Evolutionary conservation across 2,113 vertebrate genomes (phyloP), one percentile per base, ranked within the genome.

Genomic region (Martes martes): DNA sequence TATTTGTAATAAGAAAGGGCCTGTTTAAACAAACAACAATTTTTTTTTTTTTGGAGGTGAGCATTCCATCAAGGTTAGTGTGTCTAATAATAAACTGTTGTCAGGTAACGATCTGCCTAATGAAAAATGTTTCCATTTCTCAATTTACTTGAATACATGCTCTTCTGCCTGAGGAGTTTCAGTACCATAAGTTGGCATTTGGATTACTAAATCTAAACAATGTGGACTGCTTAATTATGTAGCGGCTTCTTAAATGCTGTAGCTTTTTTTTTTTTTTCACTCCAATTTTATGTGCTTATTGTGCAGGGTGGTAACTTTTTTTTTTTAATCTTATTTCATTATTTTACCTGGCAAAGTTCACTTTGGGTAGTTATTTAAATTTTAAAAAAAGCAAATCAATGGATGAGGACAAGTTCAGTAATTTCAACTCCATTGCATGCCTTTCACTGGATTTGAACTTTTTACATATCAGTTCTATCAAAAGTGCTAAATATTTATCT

Each of bases 81-180:
- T 79, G 24, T 79, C 81, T 61, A 86, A 89, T 74, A 97, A 94
- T 84, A 95, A 96, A 79, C 94, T 63, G 79, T 67, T 55, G 86
- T 74, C 50, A 73, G 50, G 84, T 59, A 81, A 93, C 96, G 91
- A 95, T 76, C 63, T 93, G 67, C 42, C 78, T 83, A 87, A 93
- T 95, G 81, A 95, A 93, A 97, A 96, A 83, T 36, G 78, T 82
- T 96, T 87, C 78, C 85, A 95, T 91, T 81, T 97, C 78, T 92
- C 79, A 74, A 45, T 94, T 93, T 91, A 88, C 67, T 59, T 96
- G 94, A 90, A 93, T 47, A 55, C 50, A 52, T n/a, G 31, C 28
- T 83, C 33, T 86, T 93, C 67, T 81, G 81, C 73, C 94, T 28
- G 69, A 80, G 79, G 89, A 95, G 71, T 88, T 86, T 79, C 9